Evolutionary conservation across 2,888 invertebrate genomes (phyloP).

Genomic region (Sesamia inferens): DNA sequence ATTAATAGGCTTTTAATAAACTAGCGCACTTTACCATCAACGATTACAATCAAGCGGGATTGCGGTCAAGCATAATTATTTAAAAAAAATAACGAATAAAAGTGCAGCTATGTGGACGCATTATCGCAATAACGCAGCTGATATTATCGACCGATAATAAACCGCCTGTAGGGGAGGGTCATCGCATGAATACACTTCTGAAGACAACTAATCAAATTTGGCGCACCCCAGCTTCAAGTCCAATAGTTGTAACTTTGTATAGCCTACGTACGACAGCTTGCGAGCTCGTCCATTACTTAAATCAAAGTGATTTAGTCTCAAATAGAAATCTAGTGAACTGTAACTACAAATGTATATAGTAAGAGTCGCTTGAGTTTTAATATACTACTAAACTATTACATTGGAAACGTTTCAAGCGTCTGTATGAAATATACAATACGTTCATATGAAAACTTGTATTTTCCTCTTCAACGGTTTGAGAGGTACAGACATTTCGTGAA

Average conservation of each 20-base stretch:
- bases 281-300: not conserved
- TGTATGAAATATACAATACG: slow-evolving; percentile 56
- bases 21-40: no score
- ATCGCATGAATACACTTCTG: no score
- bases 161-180: not conserved
- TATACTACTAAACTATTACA: slow-evolving; percentile 54
- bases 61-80: no score
- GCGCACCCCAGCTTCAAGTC: not conserved
- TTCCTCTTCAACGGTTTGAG: slow-evolving; percentile 70
- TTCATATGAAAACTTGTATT: slow-evolving; percentile 71
- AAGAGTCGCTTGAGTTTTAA: slow-evolving; percentile 40
- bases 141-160: not conserved
- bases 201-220: not conserved
- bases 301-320: not conserved
- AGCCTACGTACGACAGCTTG: not conserved
- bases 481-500: slow-evolving; percentile 62
- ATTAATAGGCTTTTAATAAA: no score
- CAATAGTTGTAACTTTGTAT: not conserved
- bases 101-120: not conserved
- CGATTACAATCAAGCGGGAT: no score
- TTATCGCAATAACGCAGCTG: not conserved
- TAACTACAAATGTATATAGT: slow-evolving; percentile 8
- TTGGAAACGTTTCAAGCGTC: slow-evolving; percentile 30
- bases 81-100: not conserved
- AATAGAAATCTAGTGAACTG: not conserved